Evolutionary conservation across 2,797 vertebrate species (phyloP), one percentile per base, ranked within the genome.

Genomic region (Crax fasciolata): DNA sequence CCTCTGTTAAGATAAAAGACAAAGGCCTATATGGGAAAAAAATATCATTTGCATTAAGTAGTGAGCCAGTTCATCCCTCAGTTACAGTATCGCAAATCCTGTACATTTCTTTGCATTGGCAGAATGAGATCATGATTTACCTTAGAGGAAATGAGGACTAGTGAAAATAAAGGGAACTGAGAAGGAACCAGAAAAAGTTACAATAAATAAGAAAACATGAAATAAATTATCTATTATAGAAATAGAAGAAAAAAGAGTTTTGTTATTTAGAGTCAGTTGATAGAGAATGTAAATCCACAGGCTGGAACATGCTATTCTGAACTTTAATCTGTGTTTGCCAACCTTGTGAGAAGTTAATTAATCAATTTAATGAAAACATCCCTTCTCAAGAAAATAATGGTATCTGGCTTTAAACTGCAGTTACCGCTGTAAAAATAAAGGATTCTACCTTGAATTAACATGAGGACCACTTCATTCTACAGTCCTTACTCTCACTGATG

Each of bases 321-420:
- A 48, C 79, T 76, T 76, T 61, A n/a, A 39, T 74, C 66, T 52
- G 9, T 55, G 4, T 72, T 25, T 57, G 41, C 52, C 68, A 91
- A 41, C 14, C 25, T 54, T 65, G 12, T 57, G n/a, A 84, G 23
- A 84, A 89, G 49, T 82, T 79, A 87, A 88, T 82, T 48, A 61
- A 76, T 73, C 52, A 63, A 11, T 88, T 90, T 89, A 88, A 74
- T 67, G 38, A 84, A 87, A 82, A 67, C 52, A 20, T 27, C 72
- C 41, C 27, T 72, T 83, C 32, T 79, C 62, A 84, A 68, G 44
- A 84, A 91, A 78, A 49, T 59, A 67, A 43, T 44, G 8, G 7
- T 35, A 65, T 71, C 57, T 87, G 62, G 44, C 65, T 77, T 70
- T 41, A 84, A 66, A 74, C 1, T 49, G n/a, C 44, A 62, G 11